A percentile compares a stretch with the other conserved stretches of the same genome.
Evolutionary conservation across 2,888 invertebrate species (phyloP).

Genomic region (Muscina levida): DNA sequence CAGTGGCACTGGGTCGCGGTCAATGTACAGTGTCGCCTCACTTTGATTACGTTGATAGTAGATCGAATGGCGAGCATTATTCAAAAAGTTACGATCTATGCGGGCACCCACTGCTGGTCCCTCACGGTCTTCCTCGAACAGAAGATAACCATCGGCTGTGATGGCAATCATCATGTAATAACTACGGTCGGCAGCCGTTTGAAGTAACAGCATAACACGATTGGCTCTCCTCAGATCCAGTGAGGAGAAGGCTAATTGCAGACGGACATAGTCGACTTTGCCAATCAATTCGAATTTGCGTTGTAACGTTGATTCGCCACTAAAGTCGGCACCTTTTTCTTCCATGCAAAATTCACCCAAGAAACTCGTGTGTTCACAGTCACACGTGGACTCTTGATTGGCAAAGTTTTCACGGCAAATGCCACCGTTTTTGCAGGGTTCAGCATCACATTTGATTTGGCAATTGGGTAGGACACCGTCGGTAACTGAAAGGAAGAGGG

Average conservation of each 20-base stretch:
- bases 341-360: conserved; percentile 93
- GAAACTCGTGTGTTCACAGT: conserved; percentile 94
- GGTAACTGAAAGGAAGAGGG: conserved; percentile 80
- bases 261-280: conserved; percentile 88
- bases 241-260: conserved; percentile 93
- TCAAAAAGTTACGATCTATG: conserved; percentile 89
- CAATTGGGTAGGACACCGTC: conserved; percentile 90
- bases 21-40: conserved; percentile 87
- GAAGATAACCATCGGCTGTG: conserved; percentile 90
- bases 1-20: conserved; percentile 87
- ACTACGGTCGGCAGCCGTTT: conserved; percentile 91
- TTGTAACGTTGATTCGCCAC: conserved; percentile 91
- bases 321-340: conserved; percentile 94
- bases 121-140: conserved; percentile 92
- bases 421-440: conserved; percentile 93
- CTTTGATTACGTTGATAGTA: conserved; percentile 85
- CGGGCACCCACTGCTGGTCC: conserved; percentile 84
- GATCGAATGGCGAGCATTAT: conserved; percentile 88
- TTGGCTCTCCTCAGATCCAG: conserved; percentile 89
- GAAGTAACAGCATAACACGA: conserved; percentile 88
- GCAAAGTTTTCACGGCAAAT: conserved; percentile 94
- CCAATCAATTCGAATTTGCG: conserved; percentile 86
- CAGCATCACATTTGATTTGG: conserved; percentile 92
- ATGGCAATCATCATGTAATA: conserved; percentile 91
- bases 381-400: conserved; percentile 91